Percentiles rank a stretch among this genome's conserved stretches.
Evolutionary conservation across 2,888 invertebrate genomes (phyloP).

Genomic region (Eristalis intricaria): DNA sequence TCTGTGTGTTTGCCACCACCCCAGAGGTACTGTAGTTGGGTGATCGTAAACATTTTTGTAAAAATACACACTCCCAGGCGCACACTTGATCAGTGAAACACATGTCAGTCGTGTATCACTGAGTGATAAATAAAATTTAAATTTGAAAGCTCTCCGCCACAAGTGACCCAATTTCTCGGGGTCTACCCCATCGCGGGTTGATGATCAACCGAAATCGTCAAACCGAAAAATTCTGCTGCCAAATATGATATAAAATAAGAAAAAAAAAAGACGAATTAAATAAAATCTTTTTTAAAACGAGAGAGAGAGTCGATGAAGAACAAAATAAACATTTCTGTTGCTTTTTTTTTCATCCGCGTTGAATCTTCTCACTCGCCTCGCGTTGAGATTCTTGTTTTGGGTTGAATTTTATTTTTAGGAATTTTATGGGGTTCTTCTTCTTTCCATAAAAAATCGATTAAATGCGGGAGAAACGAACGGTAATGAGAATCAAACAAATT

Average conservation of each 20-base stretch:
- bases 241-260: constrained; percentile 62
- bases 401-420: constrained; percentile 60
- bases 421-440: constrained; percentile 66
- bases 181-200: constrained; percentile 51
- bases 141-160: constrained; percentile 57
- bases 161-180: constrained; percentile 66
- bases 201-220: constrained; percentile 22
- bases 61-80: not conserved
- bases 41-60: constrained; percentile 13
- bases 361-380: not conserved
- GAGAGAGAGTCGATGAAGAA: constrained; percentile 35
- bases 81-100: not conserved
- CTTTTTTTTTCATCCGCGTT: not conserved
- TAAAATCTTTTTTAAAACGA: constrained; percentile 23
- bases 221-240: constrained; percentile 58
- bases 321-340: constrained; percentile 55
- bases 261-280: constrained; percentile 30
- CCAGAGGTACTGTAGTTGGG: not conserved
- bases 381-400: not conserved
- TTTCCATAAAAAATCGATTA: constrained; percentile 64
- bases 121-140: constrained; percentile 58
- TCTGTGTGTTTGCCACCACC: not conserved
- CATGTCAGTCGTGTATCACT: constrained; percentile 29
- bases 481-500: constrained; percentile 50
- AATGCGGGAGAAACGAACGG: constrained; percentile 63